A percentile compares a stretch with the other conserved stretches of the same genome.
Conservation (phyloP, 2,797 vertebrate species). For the Oryzias dopingdopingensis region DNA sequence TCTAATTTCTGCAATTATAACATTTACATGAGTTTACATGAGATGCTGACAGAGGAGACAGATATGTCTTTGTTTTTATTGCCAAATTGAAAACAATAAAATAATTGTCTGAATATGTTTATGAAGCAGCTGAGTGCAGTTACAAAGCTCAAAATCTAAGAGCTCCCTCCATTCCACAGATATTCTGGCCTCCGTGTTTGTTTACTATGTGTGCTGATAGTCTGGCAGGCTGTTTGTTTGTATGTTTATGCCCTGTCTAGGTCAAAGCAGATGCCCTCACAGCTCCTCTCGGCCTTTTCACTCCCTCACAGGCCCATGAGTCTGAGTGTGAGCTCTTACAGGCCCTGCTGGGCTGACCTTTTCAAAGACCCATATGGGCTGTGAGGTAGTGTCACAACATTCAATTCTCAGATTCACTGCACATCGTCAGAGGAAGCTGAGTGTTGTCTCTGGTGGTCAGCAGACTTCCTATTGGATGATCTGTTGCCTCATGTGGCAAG, state of each 20-base stretch:
- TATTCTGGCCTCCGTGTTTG: slow-evolving; percentile 66
- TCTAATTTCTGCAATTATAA: slow-evolving; percentile 16
- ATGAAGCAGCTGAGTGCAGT: slow-evolving; percentile 10
- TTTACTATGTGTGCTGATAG: slow-evolving; percentile 56
- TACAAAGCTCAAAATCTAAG: slow-evolving; percentile 29
- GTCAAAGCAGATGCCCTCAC: slow-evolving; percentile 66
- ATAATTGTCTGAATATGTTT: not conserved
- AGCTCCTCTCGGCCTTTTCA: slow-evolving; percentile 34
- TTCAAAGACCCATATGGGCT: slow-evolving; percentile 37
- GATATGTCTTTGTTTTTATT: not conserved
- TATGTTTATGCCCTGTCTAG: slow-evolving; percentile 70
- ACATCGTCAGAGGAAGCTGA: slow-evolving; percentile 1
- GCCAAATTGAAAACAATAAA: not conserved
- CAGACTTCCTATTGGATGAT: slow-evolving; percentile 4
- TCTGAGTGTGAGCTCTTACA: slow-evolving; percentile 26
- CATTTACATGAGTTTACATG: slow-evolving; percentile 4
- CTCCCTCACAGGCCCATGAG: slow-evolving; percentile 21
- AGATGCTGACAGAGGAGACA: not conserved
- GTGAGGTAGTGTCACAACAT: slow-evolving; percentile 43
- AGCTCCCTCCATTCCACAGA: slow-evolving; percentile 56
- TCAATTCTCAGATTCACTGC: slow-evolving; percentile 19
- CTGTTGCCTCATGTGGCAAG: not conserved
- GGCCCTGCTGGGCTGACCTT: slow-evolving; percentile 45
- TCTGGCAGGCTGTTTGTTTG: slow-evolving; percentile 71
- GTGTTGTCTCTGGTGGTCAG: slow-evolving; percentile 3